Evolutionary conservation across 1,140 invertebrate species (phyloP), one percentile per base, ranked within the genome.

Genomic region (Zaprionus inermis): DNA sequence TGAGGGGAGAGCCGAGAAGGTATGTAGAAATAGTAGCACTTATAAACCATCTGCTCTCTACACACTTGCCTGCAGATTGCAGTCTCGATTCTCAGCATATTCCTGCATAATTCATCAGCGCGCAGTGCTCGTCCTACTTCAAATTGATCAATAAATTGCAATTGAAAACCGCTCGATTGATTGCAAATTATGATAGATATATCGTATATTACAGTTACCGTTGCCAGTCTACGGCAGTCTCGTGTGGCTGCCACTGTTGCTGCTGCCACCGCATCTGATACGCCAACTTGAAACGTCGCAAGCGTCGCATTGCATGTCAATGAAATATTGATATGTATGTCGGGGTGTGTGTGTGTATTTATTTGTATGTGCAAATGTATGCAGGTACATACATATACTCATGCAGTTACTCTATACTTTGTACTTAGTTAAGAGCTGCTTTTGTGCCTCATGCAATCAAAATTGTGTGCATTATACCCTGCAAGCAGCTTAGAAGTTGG

Each of bases 131-230:
- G 18, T 10, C n/a, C 34, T 10, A 20, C 30, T 34, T 61, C 12
- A 20, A 49, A 72, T 52, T 88, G 70, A 81, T 84, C 81, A 81
- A 85, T 76, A 68, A 78, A 76, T 75, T 76, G 72, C 54, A 76
- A 73, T 70, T 76, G 67, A 68, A 65, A 71, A 59, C 46, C 56
- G 51, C 30, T 61, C 68, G 49, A 75, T 72, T 66, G 69, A 74
- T 72, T 65, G 81, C 55, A 73, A 75, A 64, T 85, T 72, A 85
- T 81, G 70, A 73, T 64, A 57, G 49, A 16, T 28, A 49, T 49
- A 44, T 16, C 38, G 38, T 49, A 49, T 18, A 49, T 49, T 54
- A 24, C 32, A 14, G n/a, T 44, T 44, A n/a, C 20, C 24, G 10
- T 12, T 32, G 41, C n/a, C 58, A 41, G 18, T 49, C 55, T 16